Base-by-base conservation (phyloP, 1,140 invertebrate species). In the Nephotettix cincticeps region DNA sequence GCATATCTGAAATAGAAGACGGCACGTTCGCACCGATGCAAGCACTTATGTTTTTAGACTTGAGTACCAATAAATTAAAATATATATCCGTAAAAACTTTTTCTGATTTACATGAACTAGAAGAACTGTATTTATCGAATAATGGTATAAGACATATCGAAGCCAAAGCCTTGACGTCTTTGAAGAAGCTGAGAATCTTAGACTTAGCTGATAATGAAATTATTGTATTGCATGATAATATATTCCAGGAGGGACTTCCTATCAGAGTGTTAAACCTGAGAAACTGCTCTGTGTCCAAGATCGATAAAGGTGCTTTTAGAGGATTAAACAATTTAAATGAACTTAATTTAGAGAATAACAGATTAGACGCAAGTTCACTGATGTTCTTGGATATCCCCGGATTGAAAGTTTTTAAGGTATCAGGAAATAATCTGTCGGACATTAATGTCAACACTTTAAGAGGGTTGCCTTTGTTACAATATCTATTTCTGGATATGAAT, bases 1-100 rank as follows among this genome's bases (percentile, higher is more conserved):
- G 86, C 14, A 93, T 95, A 74, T 84, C 87, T 6, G 83, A 84
- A 56, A 94, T 96, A 74, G 92, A 95, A 78, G 88, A 92, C 77
- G 87, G 86, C 25, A 88, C 92, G 13, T 96, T 95, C 78, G 85
- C 86, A 73, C 86, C 88, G 2, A 87, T 95, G 83, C 87, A 88
- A 73, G 87, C 87, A 28, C 79, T 95, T 23, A 90, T 90, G 75
- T 93, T 89, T 76, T 83, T 95, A 64, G 92, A 94, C 75, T 77
- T 94, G 45, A 93, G 91, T 77, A 86, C 87, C 75, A 95, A 95
- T 80, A 85, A 85, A 61, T 77, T 95, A 30, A 83, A 78, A 66
- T 84, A 87, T 74, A 82, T 94, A 69, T 87, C 84, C 0, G 85
- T 86, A 36, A 81, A 81, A 72, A 85, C 84, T 36, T 92, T 92